A percentile compares a stretch with the other conserved stretches of the same genome.
These are phyloP conservation scores for Lucinisca nassula DNA, from an alignment of 2,888 invertebrate genomes.

Conservation along the genomic window DNA sequence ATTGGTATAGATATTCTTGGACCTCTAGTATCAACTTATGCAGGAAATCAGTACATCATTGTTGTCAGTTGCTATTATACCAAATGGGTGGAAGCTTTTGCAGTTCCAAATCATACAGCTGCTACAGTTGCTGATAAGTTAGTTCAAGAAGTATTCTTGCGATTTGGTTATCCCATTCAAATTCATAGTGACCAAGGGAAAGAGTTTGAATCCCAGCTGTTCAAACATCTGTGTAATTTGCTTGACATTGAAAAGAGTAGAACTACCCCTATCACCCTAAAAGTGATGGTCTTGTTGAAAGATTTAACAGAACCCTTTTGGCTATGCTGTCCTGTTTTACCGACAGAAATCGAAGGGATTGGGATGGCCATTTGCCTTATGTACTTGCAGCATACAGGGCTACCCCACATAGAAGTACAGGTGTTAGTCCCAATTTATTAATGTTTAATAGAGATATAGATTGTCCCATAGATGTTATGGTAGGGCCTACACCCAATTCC, in stretches of 20 bases:
- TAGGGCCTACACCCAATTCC: background rate
- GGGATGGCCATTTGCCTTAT: constrained; percentile 58
- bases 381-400: constrained; percentile 50
- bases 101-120: background rate
- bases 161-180: background rate
- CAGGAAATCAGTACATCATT: background rate
- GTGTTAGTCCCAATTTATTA: constrained; percentile 43
- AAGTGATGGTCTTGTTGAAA: background rate
- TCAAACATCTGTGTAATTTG: background rate
- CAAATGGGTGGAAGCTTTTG: constrained; percentile 9
- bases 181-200: constrained; percentile 6
- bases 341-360: constrained; percentile 39
- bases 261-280: background rate
- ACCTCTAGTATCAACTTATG: background rate
- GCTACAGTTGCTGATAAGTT: background rate
- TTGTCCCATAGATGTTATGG: constrained; percentile 30
- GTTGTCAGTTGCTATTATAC: constrained; percentile 1
- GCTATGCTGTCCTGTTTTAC: background rate
- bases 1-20: constrained; percentile 7
- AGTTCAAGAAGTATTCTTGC: background rate
- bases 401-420: constrained; percentile 42
- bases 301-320: background rate
- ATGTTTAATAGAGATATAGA: constrained; percentile 55
- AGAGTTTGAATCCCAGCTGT: background rate
- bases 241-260: background rate